phyloP scores from a whole-genome alignment of 2,113 vertebrate genomes.

The Amia ocellicauda region DNA sequence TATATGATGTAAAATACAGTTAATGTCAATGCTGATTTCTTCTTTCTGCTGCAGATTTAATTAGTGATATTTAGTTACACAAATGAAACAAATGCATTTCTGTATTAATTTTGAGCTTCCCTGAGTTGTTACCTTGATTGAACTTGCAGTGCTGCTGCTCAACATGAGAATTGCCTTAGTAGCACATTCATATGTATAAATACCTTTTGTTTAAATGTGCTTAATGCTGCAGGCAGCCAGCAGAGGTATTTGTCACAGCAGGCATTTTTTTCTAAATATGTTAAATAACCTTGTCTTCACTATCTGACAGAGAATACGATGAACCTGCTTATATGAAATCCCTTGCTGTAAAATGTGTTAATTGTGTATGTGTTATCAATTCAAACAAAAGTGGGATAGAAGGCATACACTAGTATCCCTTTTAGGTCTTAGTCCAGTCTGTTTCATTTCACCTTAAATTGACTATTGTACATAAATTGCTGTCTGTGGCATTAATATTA shows the following conservation, averaged over 20 bases:
- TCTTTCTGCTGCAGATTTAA: not conserved
- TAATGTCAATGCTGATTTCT: too few relatives aligned
- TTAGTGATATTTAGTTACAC: constrained; percentile 5
- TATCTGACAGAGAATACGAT: too few relatives aligned
- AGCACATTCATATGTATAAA: not conserved
- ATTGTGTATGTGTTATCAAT: not conserved
- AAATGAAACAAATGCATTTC: constrained; percentile 4
- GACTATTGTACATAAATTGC: too few relatives aligned
- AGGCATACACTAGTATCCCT: too few relatives aligned
- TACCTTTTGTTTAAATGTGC: too few relatives aligned
- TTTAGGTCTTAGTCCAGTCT: too few relatives aligned
- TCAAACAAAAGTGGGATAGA: not conserved
- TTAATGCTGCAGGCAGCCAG: too few relatives aligned
- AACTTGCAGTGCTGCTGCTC: not conserved
- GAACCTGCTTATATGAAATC: not conserved
- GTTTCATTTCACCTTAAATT: too few relatives aligned
- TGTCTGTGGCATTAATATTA: too few relatives aligned
- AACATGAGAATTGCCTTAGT: not conserved
- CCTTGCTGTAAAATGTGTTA: not conserved
- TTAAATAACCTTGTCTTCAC: not conserved
- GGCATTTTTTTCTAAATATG: not conserved
- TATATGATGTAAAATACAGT: too few relatives aligned
- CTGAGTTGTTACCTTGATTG: constrained; percentile 3
- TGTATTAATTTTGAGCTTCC: constrained; percentile 2
- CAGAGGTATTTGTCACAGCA: not conserved